A percentile compares a stretch with the other conserved stretches of the same genome.
Conservation (phyloP, 2,113 vertebrate genomes). For the Aleadryas rufinucha region DNA sequence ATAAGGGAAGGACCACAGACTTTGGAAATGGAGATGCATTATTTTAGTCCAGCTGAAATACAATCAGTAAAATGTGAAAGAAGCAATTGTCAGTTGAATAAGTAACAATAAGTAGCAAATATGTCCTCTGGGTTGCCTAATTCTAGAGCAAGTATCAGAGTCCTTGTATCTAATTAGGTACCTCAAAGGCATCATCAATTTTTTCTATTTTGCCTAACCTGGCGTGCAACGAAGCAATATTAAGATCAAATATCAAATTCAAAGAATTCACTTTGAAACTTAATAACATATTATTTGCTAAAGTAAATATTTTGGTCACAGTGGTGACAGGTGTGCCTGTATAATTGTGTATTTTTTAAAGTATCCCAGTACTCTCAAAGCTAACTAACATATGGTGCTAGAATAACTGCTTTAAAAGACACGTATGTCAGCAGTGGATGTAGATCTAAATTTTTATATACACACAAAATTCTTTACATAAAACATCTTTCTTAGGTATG, state of each 20-base stretch:
- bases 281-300: constrained; percentile 70
- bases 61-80: constrained; percentile 50
- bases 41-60: neutral
- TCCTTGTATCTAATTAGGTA: constrained; percentile 73
- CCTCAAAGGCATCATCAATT: constrained; percentile 74
- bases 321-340: constrained; percentile 1
- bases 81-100: constrained; percentile 39
- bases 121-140: constrained; percentile 12
- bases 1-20: neutral
- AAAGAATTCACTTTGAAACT: constrained; percentile 75
- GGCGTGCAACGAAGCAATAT: constrained; percentile 74
- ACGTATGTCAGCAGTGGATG: neutral
- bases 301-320: constrained; percentile 74
- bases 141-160: constrained; percentile 53
- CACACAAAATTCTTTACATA: neutral
- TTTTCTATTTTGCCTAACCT: constrained; percentile 67
- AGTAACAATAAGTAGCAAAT: constrained; percentile 49
- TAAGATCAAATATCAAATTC: constrained; percentile 72
- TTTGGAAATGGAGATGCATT: neutral
- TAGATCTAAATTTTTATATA: neutral
- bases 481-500: neutral
- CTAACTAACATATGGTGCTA: neutral
- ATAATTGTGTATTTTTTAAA: neutral
- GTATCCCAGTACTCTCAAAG: neutral
- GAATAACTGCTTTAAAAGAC: neutral